Conservation (phyloP, 2,113 vertebrate species). For the Orthonyx spaldingii region DNA sequence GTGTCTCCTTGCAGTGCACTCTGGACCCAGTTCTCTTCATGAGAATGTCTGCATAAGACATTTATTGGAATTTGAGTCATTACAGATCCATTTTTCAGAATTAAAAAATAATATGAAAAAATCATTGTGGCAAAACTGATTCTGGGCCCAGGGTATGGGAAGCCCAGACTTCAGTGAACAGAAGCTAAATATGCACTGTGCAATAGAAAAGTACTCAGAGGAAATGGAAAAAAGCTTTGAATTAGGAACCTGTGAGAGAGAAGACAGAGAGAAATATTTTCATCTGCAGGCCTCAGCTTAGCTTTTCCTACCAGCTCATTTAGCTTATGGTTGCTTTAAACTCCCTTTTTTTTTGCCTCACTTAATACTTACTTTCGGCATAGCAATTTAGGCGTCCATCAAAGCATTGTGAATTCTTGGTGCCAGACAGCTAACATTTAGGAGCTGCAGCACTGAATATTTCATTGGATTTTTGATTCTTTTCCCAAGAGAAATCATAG, state of each 20-base stretch:
- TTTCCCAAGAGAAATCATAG: neutral
- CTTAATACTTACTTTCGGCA: neutral
- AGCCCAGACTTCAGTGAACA: neutral
- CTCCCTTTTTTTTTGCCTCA: neutral
- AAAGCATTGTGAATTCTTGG: neutral
- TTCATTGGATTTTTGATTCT: neutral
- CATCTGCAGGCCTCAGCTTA: neutral
- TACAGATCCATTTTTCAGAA: neutral
- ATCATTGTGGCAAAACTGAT: neutral
- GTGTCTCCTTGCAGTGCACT: accelerated
- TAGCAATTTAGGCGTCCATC: neutral
- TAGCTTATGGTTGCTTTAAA: neutral
- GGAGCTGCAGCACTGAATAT: neutral
- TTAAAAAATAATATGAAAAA: neutral
- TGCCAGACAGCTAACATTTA: neutral
- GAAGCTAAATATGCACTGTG: neutral
- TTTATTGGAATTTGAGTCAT: neutral
- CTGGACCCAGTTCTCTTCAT: neutral
- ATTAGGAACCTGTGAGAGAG: neutral
- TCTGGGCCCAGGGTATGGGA: neutral
- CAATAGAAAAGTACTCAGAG: neutral
- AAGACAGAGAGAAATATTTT: neutral
- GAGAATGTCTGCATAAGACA: neutral
- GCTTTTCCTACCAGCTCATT: neutral
- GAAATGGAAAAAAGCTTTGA: neutral